Base-by-base conservation (phyloP, 2,888 invertebrate species). In the Drosophila trichaetosa region DNA sequence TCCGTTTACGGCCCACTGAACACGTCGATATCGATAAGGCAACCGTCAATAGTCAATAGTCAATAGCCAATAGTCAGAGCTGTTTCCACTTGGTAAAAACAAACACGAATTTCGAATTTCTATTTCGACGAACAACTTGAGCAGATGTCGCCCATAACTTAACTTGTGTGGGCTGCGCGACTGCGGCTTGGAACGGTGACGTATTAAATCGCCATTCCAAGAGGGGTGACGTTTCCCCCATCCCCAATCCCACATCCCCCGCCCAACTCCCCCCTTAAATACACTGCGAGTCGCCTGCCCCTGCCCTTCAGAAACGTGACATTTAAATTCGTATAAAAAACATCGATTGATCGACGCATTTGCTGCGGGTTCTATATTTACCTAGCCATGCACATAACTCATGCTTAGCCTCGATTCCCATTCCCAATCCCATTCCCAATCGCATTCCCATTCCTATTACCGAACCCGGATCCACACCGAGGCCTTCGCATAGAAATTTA, bases 291-390 rank as follows among this genome's bases (percentile, higher is more conserved):
- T 46, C 21, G 46, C 13, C 51, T 54, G n/a, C n/a, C 54, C 40
- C 75, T 33, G 48, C 51, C 49, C 53, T 59, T 52, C 27, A 34
- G 64, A 72, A 79, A 83, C 86, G 88, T 83, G 83, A 88, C 85
- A 88, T 86, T 86, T 86, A 88, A 86, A 88, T 86, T 80, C 87
- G 67, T 83, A 88, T 86, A 83, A 88, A 85, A 88, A 80, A 76
- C 71, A 82, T 88, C 78, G 82, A 86, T 88, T 80, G 85, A 76
- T 86, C 80, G 83, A 70, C 49, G 79, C 79, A 72, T 81, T 78
- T 73, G 72, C 77, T 88, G 85, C 79, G 87, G 85, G 85, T 79
- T 86, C 87, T 86, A 88, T 88, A 88, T 88, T 82, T 86, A 86
- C 80, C 80, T 86, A 82, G 63, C 58, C 74, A 60, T 70, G 56